Evolutionary conservation across 2,797 vertebrate species (phyloP).

Genomic region (Myotis myotis): DNA sequence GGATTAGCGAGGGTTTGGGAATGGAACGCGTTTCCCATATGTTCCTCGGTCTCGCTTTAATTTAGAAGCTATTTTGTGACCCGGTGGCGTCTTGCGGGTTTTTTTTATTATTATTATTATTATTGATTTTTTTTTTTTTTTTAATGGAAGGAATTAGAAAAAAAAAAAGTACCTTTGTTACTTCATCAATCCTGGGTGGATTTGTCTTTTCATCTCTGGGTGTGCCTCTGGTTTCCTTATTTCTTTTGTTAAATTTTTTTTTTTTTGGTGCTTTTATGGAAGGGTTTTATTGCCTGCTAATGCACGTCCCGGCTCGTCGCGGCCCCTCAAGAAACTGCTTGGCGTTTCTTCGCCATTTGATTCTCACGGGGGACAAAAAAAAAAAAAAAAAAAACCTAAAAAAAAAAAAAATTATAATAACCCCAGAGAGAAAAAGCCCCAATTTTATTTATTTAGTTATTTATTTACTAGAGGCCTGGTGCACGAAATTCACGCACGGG

Average conservation of each 20-base stretch:
- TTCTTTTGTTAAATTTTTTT: fast-evolving
- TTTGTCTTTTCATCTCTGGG: not conserved
- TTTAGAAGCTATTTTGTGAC: not conserved
- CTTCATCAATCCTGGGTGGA: not conserved
- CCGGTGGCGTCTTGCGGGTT: not conserved
- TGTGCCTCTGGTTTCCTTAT: not conserved
- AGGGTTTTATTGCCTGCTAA: slow-evolving; percentile 16
- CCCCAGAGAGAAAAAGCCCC: not conserved
- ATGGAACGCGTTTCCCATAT: not conserved
- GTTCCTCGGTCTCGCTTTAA: not conserved
- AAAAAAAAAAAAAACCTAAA: not conserved
- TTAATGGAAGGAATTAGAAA: not conserved
- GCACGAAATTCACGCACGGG: too few relatives aligned
- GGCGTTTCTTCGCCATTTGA: not conserved
- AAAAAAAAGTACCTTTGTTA: not conserved
- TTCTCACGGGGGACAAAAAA: not conserved
- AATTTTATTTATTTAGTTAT: not conserved
- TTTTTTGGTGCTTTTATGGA: not conserved
- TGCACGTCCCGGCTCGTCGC: not conserved
- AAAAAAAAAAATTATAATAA: not conserved
- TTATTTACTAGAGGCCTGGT: too few relatives aligned
- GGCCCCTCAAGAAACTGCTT: not conserved
- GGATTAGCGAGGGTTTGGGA: not conserved
- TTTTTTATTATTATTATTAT: too few relatives aligned
- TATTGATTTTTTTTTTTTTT: not conserved